Evolutionary conservation across 2,888 invertebrate genomes (phyloP), one percentile per base, ranked within the genome.

Genomic region (Mongoloraphidia duomilia): DNA sequence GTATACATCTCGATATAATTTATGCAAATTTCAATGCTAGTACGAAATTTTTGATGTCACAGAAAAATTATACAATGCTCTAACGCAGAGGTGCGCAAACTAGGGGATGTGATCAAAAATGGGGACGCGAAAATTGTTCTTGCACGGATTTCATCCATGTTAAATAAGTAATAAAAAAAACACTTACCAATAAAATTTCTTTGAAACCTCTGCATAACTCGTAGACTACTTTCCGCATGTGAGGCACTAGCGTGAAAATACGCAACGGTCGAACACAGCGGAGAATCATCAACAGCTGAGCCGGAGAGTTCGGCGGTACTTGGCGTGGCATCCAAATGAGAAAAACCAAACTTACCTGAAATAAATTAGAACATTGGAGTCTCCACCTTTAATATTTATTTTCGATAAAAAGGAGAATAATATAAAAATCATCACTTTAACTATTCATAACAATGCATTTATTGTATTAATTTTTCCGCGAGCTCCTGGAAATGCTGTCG

Each of bases 181-280:
- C 42, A 60, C 67, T 62, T 70, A 94, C 97, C 69, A 98, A 73
- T 46, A 97, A 69, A 58, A 99, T 99, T 73, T 99, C 98, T 69
- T 97, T 97, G 72, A 98, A 98, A 34, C 98, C 98, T 56, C 95
- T 77, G 62, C 95, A 96, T 49, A 99, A 75, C 64, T 99, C 98
- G 66, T 94, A 96, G 48, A 99, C 98, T 14, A 99, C 97, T 71
- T 96, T 93, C 55, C 97, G 79, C 93, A 99, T 98, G 67, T 98
- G 98, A 46, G 98, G 98, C 34, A 99, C 96, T 48, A 97, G 74
- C 34, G 95, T 95, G 69, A 98, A 98, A 59, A 99, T 98, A 48
- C 98, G 71, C 51, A 99, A 72, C 3, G 98, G 98, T 9, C 98
- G 78, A 56, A 98, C 84, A 68, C 97, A 97, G 48, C 98, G 82